Evolutionary conservation across 2,113 vertebrate species (phyloP).

Genomic region (Notiomystis cincta): DNA sequence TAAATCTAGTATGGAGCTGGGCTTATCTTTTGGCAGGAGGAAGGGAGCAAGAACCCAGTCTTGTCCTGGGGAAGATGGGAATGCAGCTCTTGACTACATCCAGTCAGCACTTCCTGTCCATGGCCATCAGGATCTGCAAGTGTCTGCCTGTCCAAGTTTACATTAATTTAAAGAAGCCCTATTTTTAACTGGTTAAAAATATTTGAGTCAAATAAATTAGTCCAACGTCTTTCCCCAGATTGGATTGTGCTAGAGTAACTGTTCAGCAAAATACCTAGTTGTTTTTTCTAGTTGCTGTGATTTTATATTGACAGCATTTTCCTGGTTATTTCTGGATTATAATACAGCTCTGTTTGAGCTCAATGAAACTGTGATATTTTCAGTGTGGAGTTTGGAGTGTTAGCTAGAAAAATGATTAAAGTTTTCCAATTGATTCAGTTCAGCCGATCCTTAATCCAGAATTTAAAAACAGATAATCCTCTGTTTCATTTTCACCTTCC

Average conservation of each 20-base stretch:
- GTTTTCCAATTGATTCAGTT: background rate
- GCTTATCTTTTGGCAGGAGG: background rate
- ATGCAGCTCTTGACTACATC: fast-evolving
- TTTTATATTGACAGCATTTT: background rate
- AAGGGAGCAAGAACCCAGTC: background rate
- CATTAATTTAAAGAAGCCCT: background rate
- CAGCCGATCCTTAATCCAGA: background rate
- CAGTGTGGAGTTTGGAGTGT: background rate
- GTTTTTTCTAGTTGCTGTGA: background rate
- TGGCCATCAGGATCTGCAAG: background rate
- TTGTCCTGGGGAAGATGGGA: background rate
- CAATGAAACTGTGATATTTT: background rate
- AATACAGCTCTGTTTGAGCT: background rate
- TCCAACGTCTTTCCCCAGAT: background rate
- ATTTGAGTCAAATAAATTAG: background rate
- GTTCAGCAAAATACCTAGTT: background rate
- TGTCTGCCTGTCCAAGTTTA: background rate
- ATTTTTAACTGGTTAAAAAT: background rate
- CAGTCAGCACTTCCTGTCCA: fast-evolving
- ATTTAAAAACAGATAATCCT: background rate
- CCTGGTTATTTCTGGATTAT: background rate
- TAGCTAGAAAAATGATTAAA: background rate
- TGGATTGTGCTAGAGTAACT: background rate
- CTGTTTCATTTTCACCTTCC: background rate
- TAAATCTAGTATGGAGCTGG: background rate